These are phyloP conservation scores for Paragorgia papillata DNA, from an alignment of 92 coral and sea anemone genomes.

Conservation along the genomic window DNA sequence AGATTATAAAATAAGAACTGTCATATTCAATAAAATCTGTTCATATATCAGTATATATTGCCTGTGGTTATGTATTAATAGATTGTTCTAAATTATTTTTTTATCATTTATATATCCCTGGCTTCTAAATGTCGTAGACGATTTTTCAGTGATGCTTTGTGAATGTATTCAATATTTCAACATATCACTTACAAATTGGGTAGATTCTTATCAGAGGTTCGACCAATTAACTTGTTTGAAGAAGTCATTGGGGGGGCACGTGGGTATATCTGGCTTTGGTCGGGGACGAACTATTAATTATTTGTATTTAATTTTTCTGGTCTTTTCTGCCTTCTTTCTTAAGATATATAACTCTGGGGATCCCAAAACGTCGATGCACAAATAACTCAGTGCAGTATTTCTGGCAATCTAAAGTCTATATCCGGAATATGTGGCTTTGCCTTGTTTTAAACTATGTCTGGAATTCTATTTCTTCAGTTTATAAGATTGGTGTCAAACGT, in stretches of 20 bases:
- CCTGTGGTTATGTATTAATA: not conserved
- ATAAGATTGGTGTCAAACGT: not conserved
- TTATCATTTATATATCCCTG: not conserved
- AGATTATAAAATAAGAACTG: too few species aligned
- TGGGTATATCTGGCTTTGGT: not conserved
- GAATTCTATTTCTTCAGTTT: not conserved
- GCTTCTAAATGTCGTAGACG: too few species aligned
- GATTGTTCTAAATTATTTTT: not conserved
- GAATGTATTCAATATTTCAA: not conserved
- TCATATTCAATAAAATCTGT: too few species aligned
- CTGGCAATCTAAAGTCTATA: not conserved
- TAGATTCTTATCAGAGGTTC: slow-evolving; percentile 10
- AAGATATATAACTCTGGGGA: slow-evolving; percentile 4
- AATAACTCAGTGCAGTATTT: slow-evolving; percentile 1
- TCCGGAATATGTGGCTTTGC: not conserved
- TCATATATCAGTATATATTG: too few species aligned
- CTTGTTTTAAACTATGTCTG: not conserved
- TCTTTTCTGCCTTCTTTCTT: not conserved
- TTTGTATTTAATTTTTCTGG: not conserved
- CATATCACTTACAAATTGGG: slow-evolving; percentile 12
- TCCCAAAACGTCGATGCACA: not conserved
- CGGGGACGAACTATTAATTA: not conserved
- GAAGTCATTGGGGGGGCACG: slow-evolving; percentile 7
- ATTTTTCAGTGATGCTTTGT: slow-evolving; percentile 18
- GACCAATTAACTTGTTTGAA: slow-evolving; percentile 42